Evolutionary conservation across 2,113 vertebrate species (phyloP), one percentile per base, ranked within the genome.

Genomic region (Mesembrinibis cayennensis): DNA sequence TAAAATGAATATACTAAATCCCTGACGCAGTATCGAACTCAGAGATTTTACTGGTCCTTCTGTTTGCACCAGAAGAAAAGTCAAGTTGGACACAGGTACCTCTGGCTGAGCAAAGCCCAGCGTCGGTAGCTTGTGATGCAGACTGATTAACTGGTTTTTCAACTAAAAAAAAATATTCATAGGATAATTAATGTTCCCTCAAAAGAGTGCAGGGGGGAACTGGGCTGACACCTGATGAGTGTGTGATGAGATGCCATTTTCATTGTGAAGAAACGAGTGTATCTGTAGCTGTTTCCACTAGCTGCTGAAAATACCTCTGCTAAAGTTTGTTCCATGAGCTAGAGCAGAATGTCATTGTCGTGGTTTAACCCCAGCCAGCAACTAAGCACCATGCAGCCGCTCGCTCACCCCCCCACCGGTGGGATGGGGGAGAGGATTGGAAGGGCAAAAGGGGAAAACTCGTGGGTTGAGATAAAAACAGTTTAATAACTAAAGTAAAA

Each of bases 61-160:
- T 67, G 25, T 45, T 86, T 72, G 20, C 22, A 25, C 17, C 29
- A 40, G 40, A 79, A 82, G 23, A 85, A 92, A 85, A 86, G 32
- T 3, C 11, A 74, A 11, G 18, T 2, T 29, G 42, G 34, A 36
- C 29, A 58, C 8, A 67, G 45, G 12, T 27, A 16, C 0, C 0
- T 50, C 27, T 47, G 30, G 3, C 17, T 49, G 9, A 72, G 40
- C 16, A 92, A 94, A 71, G 26, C 11, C 70, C 30, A 52, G 13
- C 1, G 1, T 38, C n/a, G 29, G 25, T 10, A 50, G 17, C 19
- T 83, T 69, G 34, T 66, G 49, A 44, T 45, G 45, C 19, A 89
- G 29, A 59, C 7, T 10, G 16, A 21, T 12, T 56, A 27, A 47
- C 34, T 44, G 4, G 0, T n/a, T 82, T 86, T 89, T 17, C 27